A percentile compares a stretch with the other conserved stretches of the same genome.
Evolutionary conservation across 1,140 invertebrate species (phyloP).

Genomic region (Grapholita molesta): DNA sequence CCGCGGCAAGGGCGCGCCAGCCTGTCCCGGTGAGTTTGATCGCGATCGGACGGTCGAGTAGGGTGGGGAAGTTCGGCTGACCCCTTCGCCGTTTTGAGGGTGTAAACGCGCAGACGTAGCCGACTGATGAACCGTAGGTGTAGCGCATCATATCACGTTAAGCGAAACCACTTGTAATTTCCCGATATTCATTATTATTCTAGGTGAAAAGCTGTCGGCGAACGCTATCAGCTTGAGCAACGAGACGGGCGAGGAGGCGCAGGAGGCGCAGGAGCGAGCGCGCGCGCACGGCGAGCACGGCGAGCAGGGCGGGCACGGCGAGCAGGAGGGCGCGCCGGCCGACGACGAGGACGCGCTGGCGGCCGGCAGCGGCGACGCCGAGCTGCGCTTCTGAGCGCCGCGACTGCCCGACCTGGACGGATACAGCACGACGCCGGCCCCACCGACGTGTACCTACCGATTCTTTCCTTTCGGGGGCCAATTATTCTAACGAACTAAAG

Average conservation of each 20-base stretch:
- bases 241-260: conserved; percentile 20
- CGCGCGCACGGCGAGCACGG: conserved; percentile 20
- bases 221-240: conserved; percentile 21
- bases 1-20: conserved; percentile 88
- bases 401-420: no score
- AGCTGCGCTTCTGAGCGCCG: conserved; percentile 46
- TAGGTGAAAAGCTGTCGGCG: conserved; percentile 18
- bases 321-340: conserved; percentile 28
- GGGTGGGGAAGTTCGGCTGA: no score
- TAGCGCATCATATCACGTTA: neutral
- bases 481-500: no score
- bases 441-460: neutral
- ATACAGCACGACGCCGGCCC: neutral
- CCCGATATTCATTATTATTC: neutral
- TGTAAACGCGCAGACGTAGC: no score
- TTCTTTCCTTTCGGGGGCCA: neutral
- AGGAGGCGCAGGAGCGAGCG: conserved; percentile 19
- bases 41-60: no score
- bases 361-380: conserved; percentile 49
- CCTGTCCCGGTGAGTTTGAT: conserved; percentile 84
- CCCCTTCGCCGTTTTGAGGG: no score
- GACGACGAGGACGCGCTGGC: conserved; percentile 55
- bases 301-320: neutral
- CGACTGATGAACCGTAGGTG: no score
- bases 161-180: neutral